Base-by-base conservation (phyloP, 2,888 invertebrate genomes). In the Pristionchus mayeri region DNA sequence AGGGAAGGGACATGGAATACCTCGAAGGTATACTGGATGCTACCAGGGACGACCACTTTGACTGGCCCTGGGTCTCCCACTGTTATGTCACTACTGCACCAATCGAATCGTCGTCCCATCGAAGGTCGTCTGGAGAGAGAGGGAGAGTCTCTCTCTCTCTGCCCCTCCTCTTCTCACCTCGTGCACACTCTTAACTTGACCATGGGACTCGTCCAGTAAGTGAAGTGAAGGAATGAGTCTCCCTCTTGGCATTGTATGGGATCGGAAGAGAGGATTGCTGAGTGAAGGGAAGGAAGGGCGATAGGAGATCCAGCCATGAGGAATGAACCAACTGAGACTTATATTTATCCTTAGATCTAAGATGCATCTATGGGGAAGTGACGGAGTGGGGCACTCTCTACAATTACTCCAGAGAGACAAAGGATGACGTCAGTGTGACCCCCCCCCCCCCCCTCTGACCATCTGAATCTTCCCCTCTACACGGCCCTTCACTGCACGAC, bases 211-310 rank as follows among this genome's bases (percentile, higher is more conserved):
- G 90, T 88, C 91, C 91, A 92, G 76, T 89, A 89, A 48, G 87
- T 86, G 76, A 92, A 91, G 9, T 76, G 79, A 3, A 92, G 40
- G 2, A 86, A 40, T 3, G 89, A 90, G 76, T 92, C 91, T 44
- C 90, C 91, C 83, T 90, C 86, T 71, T 91, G 91, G 54, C 91
- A 91, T 80, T 90, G 90, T 3, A 92, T 86, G 3, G 91, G 91
- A 85, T 92, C 90, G 57, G 89, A 89, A 13, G 90, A 89, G 2
- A 91, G 82, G 79, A 91, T 86, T n/a, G 90, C 89, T 0, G 90
- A 88, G 40, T 86, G 85, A 48, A 84, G 84, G 3, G 89, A 87
- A 2, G 86, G 86, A n/a, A 88, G 71, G 34, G 88, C 88, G n/a
- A n/a, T n/a, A 30, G 89, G 86, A 27, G 88, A 84, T 30, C 91